These are phyloP conservation scores for Epinotia brunnichana DNA, from an alignment of 2,888 invertebrate species.

Conservation along the genomic window DNA sequence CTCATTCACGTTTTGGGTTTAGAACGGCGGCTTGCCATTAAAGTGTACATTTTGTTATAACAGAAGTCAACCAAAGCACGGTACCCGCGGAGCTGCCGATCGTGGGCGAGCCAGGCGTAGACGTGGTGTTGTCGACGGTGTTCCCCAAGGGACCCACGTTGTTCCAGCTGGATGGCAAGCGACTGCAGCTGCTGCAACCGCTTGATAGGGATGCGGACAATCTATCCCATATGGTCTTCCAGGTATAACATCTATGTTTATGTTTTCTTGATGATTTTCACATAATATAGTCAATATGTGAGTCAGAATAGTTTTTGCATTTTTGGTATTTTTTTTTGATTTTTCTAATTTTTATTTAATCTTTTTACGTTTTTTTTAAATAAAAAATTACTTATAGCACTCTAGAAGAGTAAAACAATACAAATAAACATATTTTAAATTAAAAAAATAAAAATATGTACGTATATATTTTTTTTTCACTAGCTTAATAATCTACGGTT, in stretches of 20 bases:
- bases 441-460: too few relatives aligned
- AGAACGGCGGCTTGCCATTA: background rate
- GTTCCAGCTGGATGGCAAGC: slow-evolving; percentile 92
- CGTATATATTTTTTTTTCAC: too few relatives aligned
- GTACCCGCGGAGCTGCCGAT: slow-evolving; percentile 92
- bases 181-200: slow-evolving; percentile 89
- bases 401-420: too few relatives aligned
- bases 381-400: too few relatives aligned
- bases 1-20: too few relatives aligned
- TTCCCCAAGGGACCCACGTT: slow-evolving; percentile 91
- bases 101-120: slow-evolving; percentile 90
- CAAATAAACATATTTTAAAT: too few relatives aligned
- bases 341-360: too few relatives aligned
- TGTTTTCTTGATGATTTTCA: background rate
- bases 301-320: too few relatives aligned
- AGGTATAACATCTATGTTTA: slow-evolving; percentile 82
- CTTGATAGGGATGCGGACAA: slow-evolving; percentile 94
- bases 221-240: slow-evolving; percentile 93
- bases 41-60: slow-evolving; percentile 52
- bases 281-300: too few relatives aligned
- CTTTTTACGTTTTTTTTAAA: too few relatives aligned
- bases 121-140: slow-evolving; percentile 89
- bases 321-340: too few relatives aligned
- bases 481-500: too few relatives aligned
- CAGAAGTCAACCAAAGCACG: slow-evolving; percentile 93